Conservation (phyloP, 2,888 invertebrate species). For the Eugnorisma glareosa region DNA sequence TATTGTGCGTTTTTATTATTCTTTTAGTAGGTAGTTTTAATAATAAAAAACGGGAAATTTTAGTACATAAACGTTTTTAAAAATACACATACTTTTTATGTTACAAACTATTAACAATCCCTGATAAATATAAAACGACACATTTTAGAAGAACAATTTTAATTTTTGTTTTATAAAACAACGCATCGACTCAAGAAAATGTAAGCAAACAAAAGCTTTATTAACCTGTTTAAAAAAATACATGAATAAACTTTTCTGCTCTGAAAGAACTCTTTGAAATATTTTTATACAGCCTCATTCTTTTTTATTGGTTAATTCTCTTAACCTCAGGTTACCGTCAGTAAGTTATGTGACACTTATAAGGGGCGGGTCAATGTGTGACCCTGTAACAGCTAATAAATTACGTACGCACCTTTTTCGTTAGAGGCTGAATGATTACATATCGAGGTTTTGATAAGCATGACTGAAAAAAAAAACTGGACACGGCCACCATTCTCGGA, state of each 20-base stretch:
- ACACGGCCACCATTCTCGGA: neutral
- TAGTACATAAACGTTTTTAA: neutral
- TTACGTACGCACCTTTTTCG: constrained; percentile 34
- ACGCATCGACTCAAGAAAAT: neutral
- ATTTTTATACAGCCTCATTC: neutral
- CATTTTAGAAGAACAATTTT: constrained; percentile 3
- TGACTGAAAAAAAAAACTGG: neutral
- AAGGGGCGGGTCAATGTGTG: constrained; percentile 46
- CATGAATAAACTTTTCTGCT: neutral
- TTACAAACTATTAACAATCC: neutral
- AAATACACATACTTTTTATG: neutral
- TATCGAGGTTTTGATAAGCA: neutral
- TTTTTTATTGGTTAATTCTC: constrained; percentile 4
- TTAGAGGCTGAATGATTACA: constrained; percentile 13
- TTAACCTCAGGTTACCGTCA: constrained; percentile 9
- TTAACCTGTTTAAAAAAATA: neutral
- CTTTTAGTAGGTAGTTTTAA: constrained; percentile 14
- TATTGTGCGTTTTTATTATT: constrained; percentile 62
- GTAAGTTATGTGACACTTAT: constrained; percentile 56
- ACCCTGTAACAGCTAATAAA: constrained; percentile 41
- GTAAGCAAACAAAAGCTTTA: neutral
- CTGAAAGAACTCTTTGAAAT: neutral
- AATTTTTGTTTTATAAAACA: neutral
- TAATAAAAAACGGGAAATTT: neutral
- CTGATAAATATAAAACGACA: neutral